Percentiles rank a stretch among this genome's conserved stretches.
phyloP scores from a whole-genome alignment of 2,797 vertebrate species.

The Thaleichthys pacificus region DNA sequence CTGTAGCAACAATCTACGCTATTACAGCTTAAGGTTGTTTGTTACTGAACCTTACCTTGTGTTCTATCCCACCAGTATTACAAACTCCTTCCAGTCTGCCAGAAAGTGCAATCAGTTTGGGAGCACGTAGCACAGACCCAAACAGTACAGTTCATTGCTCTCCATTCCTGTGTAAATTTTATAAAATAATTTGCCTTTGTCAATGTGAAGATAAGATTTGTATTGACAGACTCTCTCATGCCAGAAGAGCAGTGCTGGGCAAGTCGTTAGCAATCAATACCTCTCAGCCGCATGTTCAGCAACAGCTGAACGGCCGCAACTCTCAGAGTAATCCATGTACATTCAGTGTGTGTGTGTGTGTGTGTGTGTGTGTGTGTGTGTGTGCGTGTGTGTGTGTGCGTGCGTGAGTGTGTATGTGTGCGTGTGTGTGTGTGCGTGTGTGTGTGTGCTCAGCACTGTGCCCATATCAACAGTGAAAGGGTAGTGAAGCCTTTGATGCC shows the following conservation, averaged over 20 bases:
- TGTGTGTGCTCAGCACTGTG: background rate
- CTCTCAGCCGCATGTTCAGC: constrained; percentile 49
- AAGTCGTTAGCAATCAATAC: constrained; percentile 52
- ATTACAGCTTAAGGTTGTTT: too few relatives aligned
- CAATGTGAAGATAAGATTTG: constrained; percentile 49
- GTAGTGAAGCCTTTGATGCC: background rate
- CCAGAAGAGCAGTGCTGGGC: constrained; percentile 39
- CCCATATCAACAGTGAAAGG: background rate
- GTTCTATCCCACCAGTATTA: too few relatives aligned
- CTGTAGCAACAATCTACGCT: too few relatives aligned
- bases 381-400: too few relatives aligned
- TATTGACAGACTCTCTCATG: constrained; percentile 52
- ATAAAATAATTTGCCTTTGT: constrained; percentile 53
- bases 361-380: constrained; percentile 16
- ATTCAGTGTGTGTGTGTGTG: constrained; percentile 15
- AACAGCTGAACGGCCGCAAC: background rate
- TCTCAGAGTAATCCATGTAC: background rate
- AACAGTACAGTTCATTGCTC: constrained; percentile 10
- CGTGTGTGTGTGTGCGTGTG: background rate
- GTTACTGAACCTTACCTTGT: too few relatives aligned
- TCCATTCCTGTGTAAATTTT: constrained; percentile 32
- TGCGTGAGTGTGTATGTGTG: too few relatives aligned
- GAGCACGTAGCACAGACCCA: constrained; percentile 5
- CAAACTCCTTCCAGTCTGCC: background rate
- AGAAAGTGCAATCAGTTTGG: background rate